Conservation (phyloP, 2,797 vertebrate genomes). For the Sitta carolinensis region DNA sequence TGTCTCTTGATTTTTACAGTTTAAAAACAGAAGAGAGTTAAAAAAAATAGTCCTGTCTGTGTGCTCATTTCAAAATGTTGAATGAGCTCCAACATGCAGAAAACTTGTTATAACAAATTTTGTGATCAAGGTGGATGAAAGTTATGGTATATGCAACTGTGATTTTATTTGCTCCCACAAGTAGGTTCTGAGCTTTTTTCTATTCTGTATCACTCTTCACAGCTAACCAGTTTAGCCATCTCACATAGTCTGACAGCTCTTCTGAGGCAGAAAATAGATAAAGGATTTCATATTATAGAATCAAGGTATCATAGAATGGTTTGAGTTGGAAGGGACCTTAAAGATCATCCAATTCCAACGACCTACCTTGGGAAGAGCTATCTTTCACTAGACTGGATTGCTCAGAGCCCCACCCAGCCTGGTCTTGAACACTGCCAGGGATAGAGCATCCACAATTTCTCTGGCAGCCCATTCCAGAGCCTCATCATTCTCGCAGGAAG, state of each 20-base stretch:
- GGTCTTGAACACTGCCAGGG: not conserved
- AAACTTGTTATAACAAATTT: not conserved
- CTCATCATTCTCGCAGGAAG: not conserved
- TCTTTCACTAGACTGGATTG: not conserved
- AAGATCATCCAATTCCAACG: not conserved
- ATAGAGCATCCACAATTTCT: not conserved
- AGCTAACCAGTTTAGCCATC: not conserved
- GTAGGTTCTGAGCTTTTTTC: not conserved
- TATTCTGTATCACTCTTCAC: not conserved
- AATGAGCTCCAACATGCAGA: not conserved
- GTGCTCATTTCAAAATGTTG: not conserved
- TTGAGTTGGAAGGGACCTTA: not conserved
- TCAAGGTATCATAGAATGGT: not conserved
- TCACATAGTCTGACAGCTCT: not conserved
- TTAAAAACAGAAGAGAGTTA: not conserved
- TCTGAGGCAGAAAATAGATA: not conserved
- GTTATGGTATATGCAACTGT: not conserved
- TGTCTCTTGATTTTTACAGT: not conserved
- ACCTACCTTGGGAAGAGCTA: not conserved
- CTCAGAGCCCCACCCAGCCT: no score
- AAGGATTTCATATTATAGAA: not conserved
- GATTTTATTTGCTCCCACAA: not conserved
- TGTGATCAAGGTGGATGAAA: not conserved
- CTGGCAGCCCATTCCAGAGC: fast-evolving
- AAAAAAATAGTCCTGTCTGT: not conserved